A percentile compares a stretch with the other conserved stretches of the same genome.
These are phyloP conservation scores for Kryptopterus vitreolus DNA, from an alignment of 2,797 vertebrate genomes.

Conservation along the genomic window DNA sequence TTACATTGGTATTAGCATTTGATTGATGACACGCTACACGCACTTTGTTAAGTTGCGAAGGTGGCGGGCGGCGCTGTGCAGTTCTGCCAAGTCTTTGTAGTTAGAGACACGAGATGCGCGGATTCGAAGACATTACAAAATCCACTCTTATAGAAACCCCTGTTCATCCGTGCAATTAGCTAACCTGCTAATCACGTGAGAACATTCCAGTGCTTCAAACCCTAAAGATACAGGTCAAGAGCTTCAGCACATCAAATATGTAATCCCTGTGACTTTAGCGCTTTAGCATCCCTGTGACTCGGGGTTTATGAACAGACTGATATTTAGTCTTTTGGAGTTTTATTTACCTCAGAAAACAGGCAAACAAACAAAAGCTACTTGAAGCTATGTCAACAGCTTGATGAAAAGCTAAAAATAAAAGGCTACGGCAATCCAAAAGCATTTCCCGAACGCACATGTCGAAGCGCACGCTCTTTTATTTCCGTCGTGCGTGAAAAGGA, in stretches of 20 bases:
- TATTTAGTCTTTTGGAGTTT: background rate
- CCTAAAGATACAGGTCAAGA: background rate
- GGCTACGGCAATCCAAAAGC: background rate
- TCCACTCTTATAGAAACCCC: background rate
- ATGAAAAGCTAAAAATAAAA: background rate
- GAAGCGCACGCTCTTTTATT: background rate
- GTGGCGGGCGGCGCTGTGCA: slow-evolving; percentile 41
- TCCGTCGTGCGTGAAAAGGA: too few relatives aligned
- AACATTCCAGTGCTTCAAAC: background rate
- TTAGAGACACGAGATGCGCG: background rate
- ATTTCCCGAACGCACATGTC: background rate
- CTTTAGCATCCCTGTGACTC: too few relatives aligned
- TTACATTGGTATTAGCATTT: slow-evolving; percentile 69
- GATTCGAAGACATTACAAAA: background rate
- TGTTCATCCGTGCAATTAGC: background rate
- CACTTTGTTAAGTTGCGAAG: slow-evolving; percentile 54
- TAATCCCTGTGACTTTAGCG: background rate
- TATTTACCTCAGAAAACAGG: background rate
- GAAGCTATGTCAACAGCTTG: background rate
- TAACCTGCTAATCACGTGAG: background rate
- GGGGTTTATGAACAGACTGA: background rate
- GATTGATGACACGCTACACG: slow-evolving; percentile 64
- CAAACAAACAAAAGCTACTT: background rate
- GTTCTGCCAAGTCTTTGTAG: slow-evolving; percentile 16
- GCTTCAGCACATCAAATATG: background rate